Base-by-base conservation (phyloP, 2,113 vertebrate genomes). In the Crotalus helleri region DNA sequence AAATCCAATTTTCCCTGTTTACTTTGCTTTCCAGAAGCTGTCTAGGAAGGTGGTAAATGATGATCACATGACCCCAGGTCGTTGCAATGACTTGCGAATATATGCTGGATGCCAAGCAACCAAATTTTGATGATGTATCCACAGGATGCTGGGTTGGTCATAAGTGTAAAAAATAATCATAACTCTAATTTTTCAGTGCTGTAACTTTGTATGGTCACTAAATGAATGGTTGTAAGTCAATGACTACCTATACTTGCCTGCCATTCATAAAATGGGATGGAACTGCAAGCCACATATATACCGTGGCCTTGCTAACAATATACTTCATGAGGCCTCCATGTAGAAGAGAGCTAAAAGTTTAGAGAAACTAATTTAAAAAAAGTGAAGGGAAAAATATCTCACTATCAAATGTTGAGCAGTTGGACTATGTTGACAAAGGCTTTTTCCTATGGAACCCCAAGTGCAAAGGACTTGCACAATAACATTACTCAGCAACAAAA, bases 251-350 rank as follows among this genome's bases (percentile, higher is more conserved):
- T 64, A 90, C 74, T 86, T 9, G 21, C 88, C 55, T 85, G 55
- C 88, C 90, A 57, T 90, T 93, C 57, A 44, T 87, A 90, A 93
- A 90, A 90, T 85, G 89, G 46, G 92, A 44, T 0, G 4, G 90
- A 61, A 93, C 39, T 90, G 81, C 87, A 85, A 92, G 69, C 95
- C 90, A 90, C 19, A 53, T n/a, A 86, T n/a, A 61, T 49, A 90
- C 0, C 1, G 4, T 0, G 49, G 29, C 29, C 57, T 90, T 74
- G 3, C 19, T 90, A 24, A 57, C 89, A 39, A 1, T 44, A 64
- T 15, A 90, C 95, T 86, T 95, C 85, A 89, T 74, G 92, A 61
- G 93, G 19, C 59, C 53, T 93, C 88, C 55, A 33, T 4, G 1
- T 89, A 46, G 51, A 0, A 61, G 0, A 92, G 19, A 91, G 61